Evolutionary conservation across 2,113 vertebrate genomes (phyloP), one percentile per base, ranked within the genome.

Genomic region (Gila orcuttii): DNA sequence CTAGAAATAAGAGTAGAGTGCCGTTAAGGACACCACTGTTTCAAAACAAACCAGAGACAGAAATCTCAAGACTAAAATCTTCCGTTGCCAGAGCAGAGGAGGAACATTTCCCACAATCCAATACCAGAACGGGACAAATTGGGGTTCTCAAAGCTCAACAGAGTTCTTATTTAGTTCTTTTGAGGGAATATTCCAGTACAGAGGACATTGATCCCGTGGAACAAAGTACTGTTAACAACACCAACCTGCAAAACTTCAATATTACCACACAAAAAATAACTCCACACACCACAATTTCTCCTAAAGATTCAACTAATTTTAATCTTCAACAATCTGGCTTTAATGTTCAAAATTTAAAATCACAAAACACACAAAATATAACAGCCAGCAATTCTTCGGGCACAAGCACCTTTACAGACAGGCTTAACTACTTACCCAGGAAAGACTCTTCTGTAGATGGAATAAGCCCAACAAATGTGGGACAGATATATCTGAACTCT

Each of bases 401-500:
- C 33, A 86, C 71, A 71, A 86, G 10, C 89, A 88, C 85, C 3
- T 89, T 92, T 31, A 90, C 87, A 75, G 88, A 64, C 79, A 92
- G 75, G 28, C 85, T 83, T 33, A 90, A 90, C 52, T 85, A 47
- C 36, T 82, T 90, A 62, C 45, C 85, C n/a, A 90, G 89, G 19
- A 94, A 92, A 88, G 47, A 2, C 13, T 31, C 80, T 6, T 3
- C 4, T 28, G 74, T 47, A n/a, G 89, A 92, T 19, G 89, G 59
- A 83, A 92, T 90, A 79, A 88, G 17, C 84, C 76, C 55, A 3
- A 92, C 91, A 76, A 86, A 86, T 69, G 90, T 91, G n/a, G 93
- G 91, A 92, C 89, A 89, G 57, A 91, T 90, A 42, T 89, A 91
- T 0, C 79, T 91, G 39, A 90, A 93, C 1, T 84, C 12, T 79